Evolutionary conservation across 2,113 vertebrate species (phyloP), one percentile per base, ranked within the genome.

Genomic region (Oceanodroma tethys): DNA sequence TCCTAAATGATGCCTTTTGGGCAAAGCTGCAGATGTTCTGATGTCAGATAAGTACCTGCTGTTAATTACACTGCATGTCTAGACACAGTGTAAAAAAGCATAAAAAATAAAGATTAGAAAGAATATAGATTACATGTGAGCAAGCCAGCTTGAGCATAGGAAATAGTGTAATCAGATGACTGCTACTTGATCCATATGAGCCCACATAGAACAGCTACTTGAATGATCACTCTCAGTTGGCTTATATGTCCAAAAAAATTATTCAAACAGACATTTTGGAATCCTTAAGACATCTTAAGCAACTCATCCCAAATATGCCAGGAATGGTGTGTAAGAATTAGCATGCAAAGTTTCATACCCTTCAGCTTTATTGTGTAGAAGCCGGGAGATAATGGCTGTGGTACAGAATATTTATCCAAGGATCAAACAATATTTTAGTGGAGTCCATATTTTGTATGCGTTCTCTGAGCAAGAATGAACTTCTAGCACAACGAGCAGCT

Each of bases 371-470:
- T 17, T 74, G 12, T 26, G 25, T 7, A 5, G 32, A 55, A 82
- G 29, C 6, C 42, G 50, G 17, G 36, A 53, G 14, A 70, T 10
- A 13, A 50, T 9, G 16, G 4, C 4, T 56, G 40, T 32, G 16
- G 6, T 27, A 45, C 20, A 53, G 42, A 73, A 76, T 36, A 14
- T 68, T 48, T 68, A 43, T 19, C n/a, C 73, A 17, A 76, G 14
- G 21, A 65, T 17, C 10, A 81, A 87, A 42, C 23, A 3, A 17
- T 13, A 32, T 29, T 90, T 84, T 53, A 53, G 13, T 63, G 27
- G 18, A 62, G 21, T 38, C n/a, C 1, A 0, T 53, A 5, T 26
- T 71, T 81, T 27, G 18, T 8, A 3, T 6, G 5, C 2, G 10
- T 52, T 34, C 16, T 63, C 34, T 40, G 50, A 20, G 15, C 13